These are phyloP conservation scores for Sterrhoptilus dennistouni DNA, from an alignment of 2,113 vertebrate species.

Conservation along the genomic window DNA sequence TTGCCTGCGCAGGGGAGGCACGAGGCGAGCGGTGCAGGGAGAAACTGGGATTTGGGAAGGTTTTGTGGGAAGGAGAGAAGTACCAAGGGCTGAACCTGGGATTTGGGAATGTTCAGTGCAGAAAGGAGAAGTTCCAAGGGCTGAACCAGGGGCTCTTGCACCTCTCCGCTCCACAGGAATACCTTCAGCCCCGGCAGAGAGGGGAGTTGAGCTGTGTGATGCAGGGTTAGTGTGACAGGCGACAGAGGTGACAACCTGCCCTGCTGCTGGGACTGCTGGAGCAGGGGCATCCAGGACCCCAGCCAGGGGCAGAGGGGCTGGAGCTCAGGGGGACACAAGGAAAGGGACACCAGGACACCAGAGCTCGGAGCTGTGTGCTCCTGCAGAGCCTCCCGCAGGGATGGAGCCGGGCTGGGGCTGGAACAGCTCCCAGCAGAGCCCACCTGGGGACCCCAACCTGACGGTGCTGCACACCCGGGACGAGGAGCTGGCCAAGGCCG, in stretches of 20 bases:
- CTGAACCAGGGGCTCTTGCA: neutral
- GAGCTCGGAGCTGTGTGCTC: neutral
- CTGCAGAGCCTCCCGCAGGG: neutral
- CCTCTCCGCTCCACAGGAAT: neutral
- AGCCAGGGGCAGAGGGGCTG: neutral
- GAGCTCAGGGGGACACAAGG: too few species aligned
- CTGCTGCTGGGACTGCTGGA: rapidly evolving
- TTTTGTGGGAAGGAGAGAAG: neutral
- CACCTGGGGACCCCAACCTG: neutral
- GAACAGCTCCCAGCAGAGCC: neutral
- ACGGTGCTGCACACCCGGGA: conserved; percentile 67
- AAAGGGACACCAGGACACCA: too few species aligned
- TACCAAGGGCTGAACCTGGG: neutral
- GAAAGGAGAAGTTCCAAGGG: neutral
- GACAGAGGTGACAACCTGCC: neutral
- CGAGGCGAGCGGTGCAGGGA: neutral
- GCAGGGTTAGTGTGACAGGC: neutral
- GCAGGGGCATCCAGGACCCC: neutral
- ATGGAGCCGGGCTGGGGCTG: neutral
- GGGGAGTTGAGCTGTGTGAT: neutral
- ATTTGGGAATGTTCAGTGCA: neutral
- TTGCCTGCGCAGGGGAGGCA: rapidly evolving
- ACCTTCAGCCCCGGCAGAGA: neutral
- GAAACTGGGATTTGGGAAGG: neutral
- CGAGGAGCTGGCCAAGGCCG: conserved; percentile 76